Base-by-base conservation (phyloP, 1,140 invertebrate genomes). In the Penaeus vannamei region DNA sequence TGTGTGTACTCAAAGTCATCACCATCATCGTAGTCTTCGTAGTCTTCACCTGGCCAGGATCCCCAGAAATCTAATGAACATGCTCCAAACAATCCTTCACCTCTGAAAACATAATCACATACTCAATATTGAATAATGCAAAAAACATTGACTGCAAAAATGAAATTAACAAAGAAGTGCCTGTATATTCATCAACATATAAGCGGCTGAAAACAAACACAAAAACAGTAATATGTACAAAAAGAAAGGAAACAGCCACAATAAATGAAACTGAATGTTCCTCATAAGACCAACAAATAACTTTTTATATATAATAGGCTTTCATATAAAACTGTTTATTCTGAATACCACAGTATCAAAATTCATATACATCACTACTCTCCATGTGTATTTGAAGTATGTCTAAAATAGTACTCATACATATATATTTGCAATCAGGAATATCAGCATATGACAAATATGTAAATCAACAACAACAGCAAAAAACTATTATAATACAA, bases 31-130 rank as follows among this genome's bases (percentile, higher is more conserved):
- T 88, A 88, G 46, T 88, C 86, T n/a, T 88, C 86, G 36, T 88
- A 84, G 46, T 84, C 82, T 79, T 84, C 87, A 42, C 87, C 87
- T 22, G 87, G 87, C 87, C 87, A 89, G 23, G 87, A 83, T 42
- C 87, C 87, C 87, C 87, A 89, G 59, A 84, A 36, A 23, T 77
- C 80, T 61, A 69, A 59, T 29, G 66, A 60, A 69, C 86, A 88
- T 8, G 86, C 86, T 60, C 23, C 81, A 76, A 88, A 88, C 19
- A 79, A 76, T 17, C 81, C 80, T 20, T 84, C 81, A 42, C 86
- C 86, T 88, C 86, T 88, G 86, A 1, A 32, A 19, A 22, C 32
- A 81, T 46, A 46, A 46, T 29, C 22, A n/a, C 20, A 85, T 32
- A 19, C 2, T 26, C 1, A 84, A 36, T 42, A 61, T 1, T 7